Conservation (phyloP, 2,113 vertebrate species). For the Xenopus laevis region DNA sequence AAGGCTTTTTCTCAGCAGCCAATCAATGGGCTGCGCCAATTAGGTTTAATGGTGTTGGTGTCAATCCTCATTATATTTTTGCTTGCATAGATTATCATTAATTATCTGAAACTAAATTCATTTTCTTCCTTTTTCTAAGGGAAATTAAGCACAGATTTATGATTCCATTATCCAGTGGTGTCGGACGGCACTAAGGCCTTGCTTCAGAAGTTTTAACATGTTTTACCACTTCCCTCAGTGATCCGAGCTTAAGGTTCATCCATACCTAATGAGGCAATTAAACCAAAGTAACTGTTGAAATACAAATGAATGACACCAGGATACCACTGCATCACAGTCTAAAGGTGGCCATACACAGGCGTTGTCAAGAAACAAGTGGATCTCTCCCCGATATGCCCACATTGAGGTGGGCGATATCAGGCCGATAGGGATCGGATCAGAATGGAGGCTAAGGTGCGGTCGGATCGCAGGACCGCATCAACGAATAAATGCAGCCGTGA, state of each 20-base stretch:
- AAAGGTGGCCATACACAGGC: too few relatives aligned
- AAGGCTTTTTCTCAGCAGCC: neutral
- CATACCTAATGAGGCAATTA: neutral
- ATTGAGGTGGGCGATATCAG: too few relatives aligned
- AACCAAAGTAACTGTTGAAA: neutral
- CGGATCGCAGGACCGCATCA: too few relatives aligned
- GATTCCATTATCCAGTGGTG: neutral
- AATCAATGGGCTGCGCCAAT: neutral
- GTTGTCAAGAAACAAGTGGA: too few relatives aligned
- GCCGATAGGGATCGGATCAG: too few relatives aligned
- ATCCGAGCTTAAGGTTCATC: neutral
- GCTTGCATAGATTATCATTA: neutral
- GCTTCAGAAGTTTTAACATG: neutral
- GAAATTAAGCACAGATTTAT: neutral
- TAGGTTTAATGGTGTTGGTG: constrained; percentile 3
- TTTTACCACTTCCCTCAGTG: neutral
- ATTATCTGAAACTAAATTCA: constrained; percentile 8
- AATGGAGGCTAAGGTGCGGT: too few relatives aligned
- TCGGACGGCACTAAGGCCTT: neutral
- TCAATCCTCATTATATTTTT: constrained; percentile 11
- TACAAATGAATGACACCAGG: neutral
- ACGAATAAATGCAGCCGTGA: too few relatives aligned
- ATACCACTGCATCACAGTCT: neutral
- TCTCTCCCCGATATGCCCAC: too few relatives aligned
- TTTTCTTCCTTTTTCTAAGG: neutral